phyloP scores from a whole-genome alignment of 2,113 vertebrate genomes.

The Psammodynastes pulverulentus region DNA sequence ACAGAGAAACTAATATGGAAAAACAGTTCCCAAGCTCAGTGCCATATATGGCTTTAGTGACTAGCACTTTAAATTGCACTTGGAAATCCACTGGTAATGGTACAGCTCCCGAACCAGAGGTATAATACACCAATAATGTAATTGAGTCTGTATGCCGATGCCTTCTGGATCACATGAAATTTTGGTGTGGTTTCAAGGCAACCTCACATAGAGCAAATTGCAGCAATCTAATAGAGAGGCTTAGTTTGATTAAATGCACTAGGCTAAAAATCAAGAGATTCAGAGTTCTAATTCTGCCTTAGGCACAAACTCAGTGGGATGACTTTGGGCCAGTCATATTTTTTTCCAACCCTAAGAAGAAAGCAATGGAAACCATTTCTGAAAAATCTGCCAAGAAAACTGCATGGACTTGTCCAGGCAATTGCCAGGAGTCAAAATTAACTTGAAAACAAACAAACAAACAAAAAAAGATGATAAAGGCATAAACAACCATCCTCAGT shows the following conservation, averaged over 20 bases:
- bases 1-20: not conserved
- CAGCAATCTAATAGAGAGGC: not conserved
- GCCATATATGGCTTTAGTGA: not conserved
- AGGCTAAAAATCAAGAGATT: not conserved
- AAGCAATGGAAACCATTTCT: not conserved
- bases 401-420: not conserved
- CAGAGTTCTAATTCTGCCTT: not conserved
- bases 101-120: not conserved
- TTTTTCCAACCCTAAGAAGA: not conserved
- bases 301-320: not conserved
- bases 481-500: not conserved
- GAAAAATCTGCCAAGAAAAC: not conserved
- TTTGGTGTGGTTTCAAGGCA: not conserved
- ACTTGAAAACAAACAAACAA: not conserved
- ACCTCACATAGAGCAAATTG: not conserved
- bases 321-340: not conserved
- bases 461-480: not conserved
- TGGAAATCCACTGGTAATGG: not conserved
- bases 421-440: not conserved
- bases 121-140: not conserved
- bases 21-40: not conserved
- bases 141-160: not conserved
- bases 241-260: not conserved
- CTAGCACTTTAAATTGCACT: not conserved
- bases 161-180: not conserved